Conservation (phyloP, 2,888 invertebrate genomes). For the Catonia carolina region DNA sequence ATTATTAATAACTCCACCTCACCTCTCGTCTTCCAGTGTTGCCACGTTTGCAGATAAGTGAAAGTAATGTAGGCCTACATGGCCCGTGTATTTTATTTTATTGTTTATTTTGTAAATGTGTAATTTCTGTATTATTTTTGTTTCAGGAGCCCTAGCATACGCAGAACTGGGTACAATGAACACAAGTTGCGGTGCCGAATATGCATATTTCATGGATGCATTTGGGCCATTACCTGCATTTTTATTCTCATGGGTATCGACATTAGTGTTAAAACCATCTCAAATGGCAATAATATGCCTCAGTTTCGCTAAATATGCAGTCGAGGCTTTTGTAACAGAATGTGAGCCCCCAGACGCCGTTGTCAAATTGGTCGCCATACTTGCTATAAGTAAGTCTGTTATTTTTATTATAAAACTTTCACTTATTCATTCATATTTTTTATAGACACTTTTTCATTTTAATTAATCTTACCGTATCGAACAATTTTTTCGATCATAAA, state of each 20-base stretch:
- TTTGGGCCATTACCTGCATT: constrained; percentile 89
- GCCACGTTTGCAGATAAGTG: too few species aligned
- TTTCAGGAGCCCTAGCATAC: constrained; percentile 79
- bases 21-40: too few species aligned
- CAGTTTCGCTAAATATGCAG: constrained; percentile 89
- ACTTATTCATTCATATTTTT: background rate
- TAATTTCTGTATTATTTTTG: too few species aligned
- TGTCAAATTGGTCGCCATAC: constrained; percentile 80
- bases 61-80: too few species aligned
- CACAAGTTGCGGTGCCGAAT: constrained; percentile 90
- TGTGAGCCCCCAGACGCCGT: constrained; percentile 77
- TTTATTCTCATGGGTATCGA: constrained; percentile 90
- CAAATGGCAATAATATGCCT: constrained; percentile 92
- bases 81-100: too few species aligned
- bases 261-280: constrained; percentile 84
- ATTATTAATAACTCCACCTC: too few species aligned
- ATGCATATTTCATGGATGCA: constrained; percentile 93
- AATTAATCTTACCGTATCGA: too few species aligned
- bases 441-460: too few species aligned
- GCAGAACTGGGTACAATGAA: constrained; percentile 94
- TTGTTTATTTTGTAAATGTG: too few species aligned
- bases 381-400: constrained; percentile 66
- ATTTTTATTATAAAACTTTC: background rate
- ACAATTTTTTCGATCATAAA: too few species aligned
- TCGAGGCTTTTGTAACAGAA: constrained; percentile 80